phyloP scores from a whole-genome alignment of 35 echinoderm and acorn worm species.

The Stichopus chloronotus region DNA sequence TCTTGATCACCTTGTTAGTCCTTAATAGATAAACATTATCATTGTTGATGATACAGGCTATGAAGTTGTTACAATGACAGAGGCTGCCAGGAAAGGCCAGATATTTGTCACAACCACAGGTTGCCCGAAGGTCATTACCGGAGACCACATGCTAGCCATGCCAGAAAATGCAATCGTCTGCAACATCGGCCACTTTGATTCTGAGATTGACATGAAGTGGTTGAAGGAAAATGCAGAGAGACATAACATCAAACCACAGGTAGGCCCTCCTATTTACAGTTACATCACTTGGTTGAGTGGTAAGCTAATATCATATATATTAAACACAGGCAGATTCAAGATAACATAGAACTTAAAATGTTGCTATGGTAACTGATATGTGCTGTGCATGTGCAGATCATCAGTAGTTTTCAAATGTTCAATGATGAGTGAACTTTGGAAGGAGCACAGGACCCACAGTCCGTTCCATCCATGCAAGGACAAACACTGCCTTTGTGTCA shows the following conservation, averaged over 20 bases:
- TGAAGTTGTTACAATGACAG: conserved; percentile 64
- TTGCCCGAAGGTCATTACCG: background rate
- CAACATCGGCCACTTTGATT: conserved; percentile 67
- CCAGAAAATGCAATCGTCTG: conserved; percentile 61
- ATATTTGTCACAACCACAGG: conserved; percentile 75
- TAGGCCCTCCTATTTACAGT: background rate
- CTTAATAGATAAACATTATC: too few species aligned
- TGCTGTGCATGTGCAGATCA: too few species aligned
- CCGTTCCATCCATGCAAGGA: too few species aligned
- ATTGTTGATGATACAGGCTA: conserved; percentile 18
- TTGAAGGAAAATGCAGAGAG: conserved; percentile 57
- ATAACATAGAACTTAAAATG: background rate
- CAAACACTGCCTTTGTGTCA: too few species aligned
- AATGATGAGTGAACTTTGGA: too few species aligned
- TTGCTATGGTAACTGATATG: too few species aligned
- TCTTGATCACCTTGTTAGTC: too few species aligned
- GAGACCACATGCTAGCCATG: conserved; percentile 54
- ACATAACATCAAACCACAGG: conserved; percentile 59
- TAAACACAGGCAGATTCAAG: background rate
- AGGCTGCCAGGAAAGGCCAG: conserved; percentile 26
- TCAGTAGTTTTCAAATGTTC: too few species aligned
- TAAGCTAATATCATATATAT: background rate
- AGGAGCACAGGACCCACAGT: too few species aligned
- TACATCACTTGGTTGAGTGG: background rate
- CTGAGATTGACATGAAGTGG: conserved; percentile 58